These are phyloP conservation scores for Kryptolebias ocellatus DNA, from an alignment of 2,797 vertebrate species.

Conservation along the genomic window DNA sequence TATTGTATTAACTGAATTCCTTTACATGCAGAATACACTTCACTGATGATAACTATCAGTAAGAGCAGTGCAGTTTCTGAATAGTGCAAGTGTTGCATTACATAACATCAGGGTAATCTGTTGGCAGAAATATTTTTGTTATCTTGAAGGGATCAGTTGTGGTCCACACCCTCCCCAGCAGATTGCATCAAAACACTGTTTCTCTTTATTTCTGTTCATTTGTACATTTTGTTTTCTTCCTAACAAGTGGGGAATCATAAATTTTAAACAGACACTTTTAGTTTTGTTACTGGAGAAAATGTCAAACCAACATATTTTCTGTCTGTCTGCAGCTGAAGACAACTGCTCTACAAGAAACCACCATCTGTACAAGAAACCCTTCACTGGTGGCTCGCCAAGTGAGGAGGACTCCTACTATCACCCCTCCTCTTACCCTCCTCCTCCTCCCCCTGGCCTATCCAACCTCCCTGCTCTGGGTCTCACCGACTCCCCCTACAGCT, in stretches of 20 bases:
- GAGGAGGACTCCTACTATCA: slow-evolving; percentile 90
- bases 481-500: slow-evolving; percentile 85
- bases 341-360: slow-evolving; percentile 84
- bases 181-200: too few species aligned
- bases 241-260: too few species aligned
- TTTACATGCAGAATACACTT: background rate
- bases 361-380: slow-evolving; percentile 91
- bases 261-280: background rate
- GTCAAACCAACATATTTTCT: slow-evolving; percentile 32
- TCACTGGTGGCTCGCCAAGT: slow-evolving; percentile 86
- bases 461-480: slow-evolving; percentile 58
- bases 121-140: too few species aligned
- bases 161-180: too few species aligned
- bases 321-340: slow-evolving; percentile 78
- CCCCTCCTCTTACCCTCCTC: slow-evolving; percentile 84
- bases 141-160: too few species aligned
- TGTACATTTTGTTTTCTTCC: too few species aligned
- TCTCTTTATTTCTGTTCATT: too few species aligned
- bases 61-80: too few species aligned
- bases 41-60: too few species aligned
- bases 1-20: background rate
- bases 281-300: background rate
- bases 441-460: slow-evolving; percentile 75
- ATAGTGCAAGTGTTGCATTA: background rate
- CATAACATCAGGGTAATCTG: too few species aligned